A percentile compares a stretch with the other conserved stretches of the same genome.
These are phyloP conservation scores for Pristis pectinata DNA, from an alignment of 2,797 vertebrate species.

Conservation along the genomic window DNA sequence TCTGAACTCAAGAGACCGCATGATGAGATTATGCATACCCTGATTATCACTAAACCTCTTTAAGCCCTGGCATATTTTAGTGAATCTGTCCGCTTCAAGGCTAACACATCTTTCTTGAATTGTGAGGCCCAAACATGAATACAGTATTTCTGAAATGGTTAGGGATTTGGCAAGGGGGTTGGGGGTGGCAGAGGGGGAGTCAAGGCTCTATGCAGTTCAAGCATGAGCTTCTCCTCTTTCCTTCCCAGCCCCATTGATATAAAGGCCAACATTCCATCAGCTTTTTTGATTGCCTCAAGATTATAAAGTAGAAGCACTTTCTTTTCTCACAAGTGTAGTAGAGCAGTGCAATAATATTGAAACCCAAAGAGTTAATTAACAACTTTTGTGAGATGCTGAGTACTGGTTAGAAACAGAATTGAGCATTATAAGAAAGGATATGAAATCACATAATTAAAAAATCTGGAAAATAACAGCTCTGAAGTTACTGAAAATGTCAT, in stretches of 20 bases:
- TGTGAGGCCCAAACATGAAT: not conserved
- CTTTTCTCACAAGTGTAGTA: not conserved
- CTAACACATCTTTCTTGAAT: not conserved
- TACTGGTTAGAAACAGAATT: not conserved
- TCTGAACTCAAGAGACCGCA: not conserved
- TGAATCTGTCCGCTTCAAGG: not conserved
- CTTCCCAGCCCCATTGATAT: not conserved
- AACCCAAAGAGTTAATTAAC: not conserved
- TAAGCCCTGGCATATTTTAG: not conserved
- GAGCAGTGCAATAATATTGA: not conserved
- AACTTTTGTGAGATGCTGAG: not conserved
- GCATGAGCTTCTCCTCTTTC: not conserved
- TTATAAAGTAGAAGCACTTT: not conserved
- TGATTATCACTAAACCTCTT: not conserved
- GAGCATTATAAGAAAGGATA: not conserved
- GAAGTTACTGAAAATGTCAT: constrained; percentile 9
- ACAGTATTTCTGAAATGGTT: not conserved
- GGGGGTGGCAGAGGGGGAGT: too few species aligned
- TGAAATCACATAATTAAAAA: not conserved
- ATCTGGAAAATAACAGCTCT: not conserved
- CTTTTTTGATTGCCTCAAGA: not conserved
- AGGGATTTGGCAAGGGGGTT: too few species aligned
- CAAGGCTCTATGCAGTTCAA: not conserved
- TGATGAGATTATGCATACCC: not conserved
- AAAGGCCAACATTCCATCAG: not conserved